Percentiles rank a stretch among this genome's conserved stretches.
Evolutionary conservation across 2,797 vertebrate species (phyloP).

Genomic region (Phataginus tricuspis): DNA sequence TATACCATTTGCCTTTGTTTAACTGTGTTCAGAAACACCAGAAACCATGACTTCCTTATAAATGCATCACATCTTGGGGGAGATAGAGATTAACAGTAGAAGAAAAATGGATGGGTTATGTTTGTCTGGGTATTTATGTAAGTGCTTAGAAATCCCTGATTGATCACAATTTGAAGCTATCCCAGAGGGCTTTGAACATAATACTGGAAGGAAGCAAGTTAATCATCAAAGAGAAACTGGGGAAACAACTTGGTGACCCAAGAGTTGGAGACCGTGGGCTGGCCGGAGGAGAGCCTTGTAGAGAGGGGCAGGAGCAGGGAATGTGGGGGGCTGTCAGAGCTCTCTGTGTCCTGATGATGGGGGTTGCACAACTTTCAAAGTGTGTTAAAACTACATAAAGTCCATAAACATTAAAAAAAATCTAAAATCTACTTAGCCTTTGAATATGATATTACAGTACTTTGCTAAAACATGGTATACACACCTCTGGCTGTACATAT

Average conservation of each 20-base stretch:
- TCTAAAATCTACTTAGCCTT: neutral
- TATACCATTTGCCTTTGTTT: neutral
- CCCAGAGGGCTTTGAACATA: constrained; percentile 7
- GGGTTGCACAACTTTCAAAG: neutral
- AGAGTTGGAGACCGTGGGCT: neutral
- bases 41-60: neutral
- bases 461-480: neutral
- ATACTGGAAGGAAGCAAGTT: neutral
- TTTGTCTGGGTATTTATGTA: neutral
- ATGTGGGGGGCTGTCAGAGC: neutral
- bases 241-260: neutral
- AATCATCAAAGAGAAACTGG: constrained; percentile 49
- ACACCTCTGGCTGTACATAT: neutral
- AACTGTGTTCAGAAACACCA: neutral
- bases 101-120: neutral
- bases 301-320: neutral
- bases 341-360: neutral
- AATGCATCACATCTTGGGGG: neutral
- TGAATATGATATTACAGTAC: neutral
- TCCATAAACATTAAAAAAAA: neutral
- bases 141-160: neutral
- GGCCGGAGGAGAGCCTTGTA: neutral
- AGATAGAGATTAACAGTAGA: neutral
- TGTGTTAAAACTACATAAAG: neutral
- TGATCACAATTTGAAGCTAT: neutral